Percentiles rank a stretch among this genome's conserved stretches.
These are phyloP conservation scores for Lithobates sylvaticus DNA, from an alignment of 2,797 vertebrate species.

Conservation along the genomic window DNA sequence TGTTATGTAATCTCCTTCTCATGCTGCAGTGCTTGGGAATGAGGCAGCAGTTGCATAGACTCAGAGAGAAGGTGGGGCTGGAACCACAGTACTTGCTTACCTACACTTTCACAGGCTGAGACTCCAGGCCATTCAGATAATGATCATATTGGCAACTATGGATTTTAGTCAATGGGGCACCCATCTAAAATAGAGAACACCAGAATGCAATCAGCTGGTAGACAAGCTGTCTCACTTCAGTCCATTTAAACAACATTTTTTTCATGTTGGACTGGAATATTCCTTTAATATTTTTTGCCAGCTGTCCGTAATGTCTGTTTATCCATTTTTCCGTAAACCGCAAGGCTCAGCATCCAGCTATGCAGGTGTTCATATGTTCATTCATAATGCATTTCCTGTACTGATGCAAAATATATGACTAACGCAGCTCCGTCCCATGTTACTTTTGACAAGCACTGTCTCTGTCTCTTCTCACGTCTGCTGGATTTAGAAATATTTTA, in stretches of 20 bases:
- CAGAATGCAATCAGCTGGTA: not conserved
- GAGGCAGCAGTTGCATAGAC: too few relatives aligned
- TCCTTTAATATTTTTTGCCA: not conserved
- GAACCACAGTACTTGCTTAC: too few relatives aligned
- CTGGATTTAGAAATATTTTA: conserved; percentile 25
- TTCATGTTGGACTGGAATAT: not conserved
- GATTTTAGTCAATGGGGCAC: not conserved
- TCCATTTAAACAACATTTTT: not conserved
- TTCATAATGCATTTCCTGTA: not conserved
- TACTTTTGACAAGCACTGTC: conserved; percentile 6
- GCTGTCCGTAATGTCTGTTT: not conserved
- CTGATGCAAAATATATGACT: conserved; percentile 29
- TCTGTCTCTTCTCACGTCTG: conserved; percentile 15
- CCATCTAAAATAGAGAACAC: not conserved
- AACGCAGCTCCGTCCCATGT: not conserved
- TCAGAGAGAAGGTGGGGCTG: too few relatives aligned
- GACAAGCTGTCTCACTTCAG: not conserved
- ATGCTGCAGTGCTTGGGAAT: too few relatives aligned
- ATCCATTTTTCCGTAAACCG: not conserved
- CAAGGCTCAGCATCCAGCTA: not conserved
- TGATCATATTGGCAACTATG: not conserved
- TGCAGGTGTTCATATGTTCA: not conserved
- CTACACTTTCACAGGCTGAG: not conserved
- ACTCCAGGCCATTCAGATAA: not conserved
- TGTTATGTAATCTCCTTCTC: too few relatives aligned